Evolutionary conservation across 1,140 invertebrate genomes (phyloP).

Genomic region (Ostrea edulis): DNA sequence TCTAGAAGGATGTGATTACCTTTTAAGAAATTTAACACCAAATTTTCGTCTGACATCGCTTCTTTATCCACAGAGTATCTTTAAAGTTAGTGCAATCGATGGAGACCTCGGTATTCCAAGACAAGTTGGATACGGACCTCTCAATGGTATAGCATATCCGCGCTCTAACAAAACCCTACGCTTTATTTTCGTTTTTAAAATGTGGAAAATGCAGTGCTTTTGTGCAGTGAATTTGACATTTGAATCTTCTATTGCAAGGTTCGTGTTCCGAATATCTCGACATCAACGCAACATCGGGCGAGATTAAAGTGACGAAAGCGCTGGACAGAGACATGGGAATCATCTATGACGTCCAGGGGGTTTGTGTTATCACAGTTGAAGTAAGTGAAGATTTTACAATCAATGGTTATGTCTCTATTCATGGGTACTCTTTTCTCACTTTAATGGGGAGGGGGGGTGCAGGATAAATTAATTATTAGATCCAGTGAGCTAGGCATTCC

Average conservation of each 20-base stretch:
- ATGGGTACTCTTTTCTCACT: too few species aligned
- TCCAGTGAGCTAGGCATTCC: too few species aligned
- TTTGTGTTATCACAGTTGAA: background rate
- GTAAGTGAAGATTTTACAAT: background rate
- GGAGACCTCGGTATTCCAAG: background rate
- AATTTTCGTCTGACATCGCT: background rate
- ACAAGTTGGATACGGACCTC: background rate
- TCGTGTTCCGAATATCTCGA: background rate
- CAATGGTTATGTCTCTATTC: too few species aligned
- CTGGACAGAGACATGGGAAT: background rate
- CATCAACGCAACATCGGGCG: background rate
- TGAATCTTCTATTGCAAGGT: background rate
- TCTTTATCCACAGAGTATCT: background rate
- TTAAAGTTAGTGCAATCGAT: background rate
- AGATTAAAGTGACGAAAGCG: background rate
- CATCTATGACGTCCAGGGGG: background rate
- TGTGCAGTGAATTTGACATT: background rate
- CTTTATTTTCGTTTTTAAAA: conserved; percentile 3
- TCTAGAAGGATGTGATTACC: too few species aligned
- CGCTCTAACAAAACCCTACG: background rate
- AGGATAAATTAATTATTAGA: too few species aligned
- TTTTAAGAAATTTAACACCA: background rate
- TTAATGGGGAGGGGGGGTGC: too few species aligned
- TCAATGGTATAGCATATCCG: background rate
- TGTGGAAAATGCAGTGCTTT: background rate